Evolutionary conservation across 92 coral and sea anemone species (phyloP), one percentile per base, ranked within the genome.

Genomic region (Plumapathes pennacea): DNA sequence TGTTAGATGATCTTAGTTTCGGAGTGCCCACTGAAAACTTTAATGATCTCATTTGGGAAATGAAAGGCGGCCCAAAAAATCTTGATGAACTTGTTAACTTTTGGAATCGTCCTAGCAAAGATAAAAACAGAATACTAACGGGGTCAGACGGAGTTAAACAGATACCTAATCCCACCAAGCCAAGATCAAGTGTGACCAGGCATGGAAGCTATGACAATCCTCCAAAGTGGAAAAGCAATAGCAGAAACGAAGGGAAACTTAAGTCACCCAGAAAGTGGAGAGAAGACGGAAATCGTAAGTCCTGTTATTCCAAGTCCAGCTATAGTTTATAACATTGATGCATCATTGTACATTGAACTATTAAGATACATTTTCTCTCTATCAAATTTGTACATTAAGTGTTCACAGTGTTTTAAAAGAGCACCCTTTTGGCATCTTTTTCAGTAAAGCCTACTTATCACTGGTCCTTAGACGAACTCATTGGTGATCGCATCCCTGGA

Each of bases 401-500:
- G n/a, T n/a, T n/a, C n/a, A n/a, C n/a, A n/a, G n/a, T n/a, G n/a
- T n/a, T n/a, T n/a, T n/a, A n/a, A n/a, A n/a, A n/a, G n/a, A n/a
- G n/a, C n/a, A n/a, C n/a, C n/a, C n/a, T n/a, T n/a, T n/a, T 34
- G 17, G 57, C 59, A 20, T 41, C 18, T 11, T 17, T 49, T 33
- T 25, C 72, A 76, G 81, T 88, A n/a, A 71, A 63, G 53, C 89
- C 97, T 30, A 69, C 81, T 3, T 84, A 91, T 59, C 97, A 91
- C 58, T 91, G 97, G 97, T 80, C 95, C 21, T 54, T 91, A 13
- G 82, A 86, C 71, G 83, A 77, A 42, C 79, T 88, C 15, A 88
- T 76, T 44, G 85, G 80, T 9, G 86, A 80, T 40, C 84, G 95
- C 3, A 89, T 91, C 24, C 84, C 89, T 1, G 97, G 97, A 3